Conservation (phyloP, 2,888 invertebrate species). For the Diarsia brunnea region DNA sequence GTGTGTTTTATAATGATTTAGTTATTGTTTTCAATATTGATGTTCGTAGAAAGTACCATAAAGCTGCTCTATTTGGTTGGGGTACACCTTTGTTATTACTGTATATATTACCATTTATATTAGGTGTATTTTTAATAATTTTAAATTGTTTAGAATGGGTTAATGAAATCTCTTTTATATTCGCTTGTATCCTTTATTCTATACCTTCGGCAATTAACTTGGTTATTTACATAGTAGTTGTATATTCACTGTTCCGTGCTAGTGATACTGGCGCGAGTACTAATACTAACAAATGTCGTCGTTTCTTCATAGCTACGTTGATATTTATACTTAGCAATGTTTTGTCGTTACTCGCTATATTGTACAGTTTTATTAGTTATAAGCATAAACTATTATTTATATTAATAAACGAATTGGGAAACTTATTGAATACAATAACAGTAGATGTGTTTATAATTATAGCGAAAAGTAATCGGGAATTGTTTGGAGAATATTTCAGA, state of each 20-base stretch:
- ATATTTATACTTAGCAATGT: background rate
- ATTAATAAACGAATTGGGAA: too few species aligned
- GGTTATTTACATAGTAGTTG: background rate
- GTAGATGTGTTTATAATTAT: background rate
- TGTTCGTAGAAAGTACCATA: background rate
- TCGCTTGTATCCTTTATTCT: background rate
- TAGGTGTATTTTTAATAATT: too few species aligned
- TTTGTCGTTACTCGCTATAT: too few species aligned
- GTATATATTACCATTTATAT: too few species aligned
- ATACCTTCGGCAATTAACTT: background rate
- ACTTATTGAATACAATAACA: background rate
- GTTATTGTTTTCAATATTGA: background rate
- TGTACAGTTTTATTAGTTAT: too few species aligned
- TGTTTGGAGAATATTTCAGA: background rate
- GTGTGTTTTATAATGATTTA: background rate
- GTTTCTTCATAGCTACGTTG: background rate
- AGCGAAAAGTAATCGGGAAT: slow-evolving; percentile 5
- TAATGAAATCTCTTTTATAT: too few species aligned
- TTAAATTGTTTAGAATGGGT: too few species aligned
- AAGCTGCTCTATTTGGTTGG: background rate
- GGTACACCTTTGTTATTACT: background rate
- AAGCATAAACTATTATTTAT: too few species aligned
- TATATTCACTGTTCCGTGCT: too few species aligned
- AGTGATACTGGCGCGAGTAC: background rate
- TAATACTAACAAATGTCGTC: too few species aligned